phyloP scores from a whole-genome alignment of 2,888 invertebrate genomes.

The Epirrhoe alternata region DNA sequence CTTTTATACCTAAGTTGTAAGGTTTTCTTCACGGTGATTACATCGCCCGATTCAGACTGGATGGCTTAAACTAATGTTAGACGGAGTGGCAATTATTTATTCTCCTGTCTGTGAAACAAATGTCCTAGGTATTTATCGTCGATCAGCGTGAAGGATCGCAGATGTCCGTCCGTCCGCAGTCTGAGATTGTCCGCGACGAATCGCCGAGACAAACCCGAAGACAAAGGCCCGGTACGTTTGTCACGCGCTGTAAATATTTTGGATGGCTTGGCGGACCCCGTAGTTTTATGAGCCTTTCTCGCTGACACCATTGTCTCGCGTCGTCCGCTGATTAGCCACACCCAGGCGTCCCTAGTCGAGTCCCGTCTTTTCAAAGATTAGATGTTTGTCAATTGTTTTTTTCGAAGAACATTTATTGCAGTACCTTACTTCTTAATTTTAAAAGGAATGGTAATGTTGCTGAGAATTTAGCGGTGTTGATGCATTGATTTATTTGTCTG shows the following conservation, averaged over 20 bases:
- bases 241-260: constrained; percentile 84
- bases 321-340: constrained; percentile 73
- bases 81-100: constrained; percentile 12
- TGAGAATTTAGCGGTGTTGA: constrained; percentile 42
- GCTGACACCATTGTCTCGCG: constrained; percentile 75
- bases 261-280: constrained; percentile 75
- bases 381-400: constrained; percentile 25
- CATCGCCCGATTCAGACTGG: not conserved
- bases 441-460: constrained; percentile 22
- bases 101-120: constrained; percentile 15
- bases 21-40: constrained; percentile 3
- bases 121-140: constrained; percentile 42
- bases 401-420: constrained; percentile 46
- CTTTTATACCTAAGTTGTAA: constrained; percentile 21
- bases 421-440: constrained; percentile 33
- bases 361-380: constrained; percentile 49
- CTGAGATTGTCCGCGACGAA: constrained; percentile 73
- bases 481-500: constrained; percentile 47
- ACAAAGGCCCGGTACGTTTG: constrained; percentile 74
- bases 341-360: constrained; percentile 52
- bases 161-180: constrained; percentile 66
- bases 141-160: constrained; percentile 60
- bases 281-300: constrained; percentile 81
- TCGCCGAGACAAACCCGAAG: constrained; percentile 74
- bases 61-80: constrained; percentile 4